Conservation (phyloP, 2,113 vertebrate species). For the Sapajus apella region DNA sequence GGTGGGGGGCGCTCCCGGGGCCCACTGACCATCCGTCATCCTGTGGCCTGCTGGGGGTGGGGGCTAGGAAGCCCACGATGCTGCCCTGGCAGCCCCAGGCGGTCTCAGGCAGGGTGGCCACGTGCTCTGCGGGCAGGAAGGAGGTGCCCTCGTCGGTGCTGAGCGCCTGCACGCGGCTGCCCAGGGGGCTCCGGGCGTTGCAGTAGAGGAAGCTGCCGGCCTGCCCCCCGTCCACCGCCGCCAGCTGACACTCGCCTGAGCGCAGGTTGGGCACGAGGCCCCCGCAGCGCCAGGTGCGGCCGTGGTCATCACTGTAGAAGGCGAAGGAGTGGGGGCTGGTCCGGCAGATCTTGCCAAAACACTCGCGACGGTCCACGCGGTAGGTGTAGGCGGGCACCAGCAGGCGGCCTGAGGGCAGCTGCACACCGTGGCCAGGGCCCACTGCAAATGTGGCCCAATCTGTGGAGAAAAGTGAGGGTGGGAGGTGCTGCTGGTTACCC, state of each 20-base stretch:
- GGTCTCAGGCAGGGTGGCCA: slow-evolving; percentile 90
- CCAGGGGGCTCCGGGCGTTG: slow-evolving; percentile 92
- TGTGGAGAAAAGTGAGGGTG: slow-evolving; percentile 52
- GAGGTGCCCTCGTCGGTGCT: slow-evolving; percentile 89
- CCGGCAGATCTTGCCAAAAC: slow-evolving; percentile 92
- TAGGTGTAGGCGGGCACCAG: slow-evolving; percentile 95
- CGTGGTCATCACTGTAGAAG: slow-evolving; percentile 95
- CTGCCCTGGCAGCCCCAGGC: slow-evolving; percentile 95
- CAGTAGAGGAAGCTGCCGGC: slow-evolving; percentile 91
- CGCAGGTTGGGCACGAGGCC: slow-evolving; percentile 90
- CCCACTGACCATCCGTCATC: fast-evolving
- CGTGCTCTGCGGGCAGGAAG: slow-evolving; percentile 91
- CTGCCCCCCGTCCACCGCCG: slow-evolving; percentile 89
- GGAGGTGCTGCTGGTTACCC: neutral
- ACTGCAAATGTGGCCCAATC: slow-evolving; percentile 97
- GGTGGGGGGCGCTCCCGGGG: fast-evolving
- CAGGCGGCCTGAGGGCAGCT: slow-evolving; percentile 92
- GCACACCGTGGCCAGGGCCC: slow-evolving; percentile 94
- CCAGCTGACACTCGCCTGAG: slow-evolving; percentile 95
- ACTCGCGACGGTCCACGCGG: slow-evolving; percentile 91
- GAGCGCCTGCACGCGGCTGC: slow-evolving; percentile 93
- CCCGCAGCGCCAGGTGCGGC: slow-evolving; percentile 89
- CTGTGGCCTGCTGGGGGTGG: fast-evolving
- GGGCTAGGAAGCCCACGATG: slow-evolving; percentile 92
- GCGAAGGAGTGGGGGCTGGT: slow-evolving; percentile 92